Evolutionary conservation across 1,140 invertebrate species (phyloP).

Genomic region (Vollenhovia emeryi): DNA sequence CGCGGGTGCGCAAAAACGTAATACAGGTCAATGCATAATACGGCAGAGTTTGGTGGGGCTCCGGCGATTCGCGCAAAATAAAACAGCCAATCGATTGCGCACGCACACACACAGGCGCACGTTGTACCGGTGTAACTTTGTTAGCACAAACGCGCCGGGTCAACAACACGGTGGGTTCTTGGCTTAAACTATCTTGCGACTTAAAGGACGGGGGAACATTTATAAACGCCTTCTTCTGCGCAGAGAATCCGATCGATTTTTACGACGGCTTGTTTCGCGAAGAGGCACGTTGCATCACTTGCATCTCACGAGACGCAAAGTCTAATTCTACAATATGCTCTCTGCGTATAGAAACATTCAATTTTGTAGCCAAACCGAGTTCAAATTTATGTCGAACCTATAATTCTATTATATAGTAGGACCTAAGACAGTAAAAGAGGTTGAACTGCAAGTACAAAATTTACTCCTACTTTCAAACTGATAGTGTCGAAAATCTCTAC

Average conservation of each 20-base stretch:
- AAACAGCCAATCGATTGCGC: conserved; percentile 66
- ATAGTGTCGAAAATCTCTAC: too few relatives aligned
- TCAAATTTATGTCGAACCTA: too few relatives aligned
- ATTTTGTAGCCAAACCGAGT: too few relatives aligned
- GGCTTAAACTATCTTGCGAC: background rate
- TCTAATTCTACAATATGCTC: too few relatives aligned
- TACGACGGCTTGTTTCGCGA: background rate
- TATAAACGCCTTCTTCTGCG: background rate
- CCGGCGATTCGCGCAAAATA: conserved; percentile 60
- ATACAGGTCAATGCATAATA: conserved; percentile 52
- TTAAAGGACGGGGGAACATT: too few relatives aligned
- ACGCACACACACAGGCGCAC: background rate
- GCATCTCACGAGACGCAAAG: background rate
- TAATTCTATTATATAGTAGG: too few relatives aligned
- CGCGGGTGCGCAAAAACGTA: background rate
- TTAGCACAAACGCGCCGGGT: background rate
- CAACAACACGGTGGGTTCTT: conserved; percentile 1
- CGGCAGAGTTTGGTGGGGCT: conserved; percentile 30
- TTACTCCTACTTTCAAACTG: too few relatives aligned
- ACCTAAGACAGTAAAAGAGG: too few relatives aligned
- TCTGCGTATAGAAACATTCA: too few relatives aligned
- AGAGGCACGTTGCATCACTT: background rate
- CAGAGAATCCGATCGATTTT: background rate
- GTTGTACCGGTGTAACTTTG: too few relatives aligned
- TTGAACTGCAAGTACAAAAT: too few relatives aligned